A percentile compares a stretch with the other conserved stretches of the same genome.
phyloP scores from a whole-genome alignment of 30 jellyfish, hydroid and myxozoan species.

The Hydractinia symbiolongicarpus region DNA sequence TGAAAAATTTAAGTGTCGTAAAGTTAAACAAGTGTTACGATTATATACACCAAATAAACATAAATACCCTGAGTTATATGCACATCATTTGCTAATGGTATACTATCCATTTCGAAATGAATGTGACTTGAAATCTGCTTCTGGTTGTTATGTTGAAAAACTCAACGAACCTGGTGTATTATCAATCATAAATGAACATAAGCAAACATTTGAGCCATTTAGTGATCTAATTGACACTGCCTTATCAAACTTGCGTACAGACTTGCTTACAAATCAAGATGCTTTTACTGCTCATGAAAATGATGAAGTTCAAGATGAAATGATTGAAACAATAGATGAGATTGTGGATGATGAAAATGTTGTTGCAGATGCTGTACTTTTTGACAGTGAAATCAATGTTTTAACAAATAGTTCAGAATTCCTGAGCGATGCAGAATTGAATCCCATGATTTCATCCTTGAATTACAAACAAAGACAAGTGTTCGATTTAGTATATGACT shows the following conservation, averaged over 20 bases:
- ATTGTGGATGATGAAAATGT: background rate
- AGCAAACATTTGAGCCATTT: constrained; percentile 5
- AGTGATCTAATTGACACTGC: constrained; percentile 13
- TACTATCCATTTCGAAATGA: background rate
- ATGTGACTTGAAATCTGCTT: background rate
- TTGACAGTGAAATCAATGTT: too few relatives aligned
- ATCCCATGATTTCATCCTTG: too few relatives aligned
- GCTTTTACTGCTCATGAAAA: background rate
- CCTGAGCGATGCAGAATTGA: too few relatives aligned
- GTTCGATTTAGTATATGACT: background rate
- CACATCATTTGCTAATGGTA: background rate
- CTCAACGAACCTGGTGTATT: background rate
- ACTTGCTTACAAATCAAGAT: too few relatives aligned
- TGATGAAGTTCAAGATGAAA: background rate
- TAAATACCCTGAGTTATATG: background rate
- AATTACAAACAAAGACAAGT: too few relatives aligned
- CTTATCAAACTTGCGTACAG: background rate
- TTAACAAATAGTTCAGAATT: too few relatives aligned
- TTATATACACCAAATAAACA: background rate
- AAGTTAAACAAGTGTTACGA: background rate
- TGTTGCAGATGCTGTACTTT: too few relatives aligned
- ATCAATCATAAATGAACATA: background rate
- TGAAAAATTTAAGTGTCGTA: background rate
- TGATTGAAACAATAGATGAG: too few relatives aligned
- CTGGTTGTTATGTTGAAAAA: background rate